Evolutionary conservation across 2,113 vertebrate species (phyloP).

Genomic region (Scopus umbretta): DNA sequence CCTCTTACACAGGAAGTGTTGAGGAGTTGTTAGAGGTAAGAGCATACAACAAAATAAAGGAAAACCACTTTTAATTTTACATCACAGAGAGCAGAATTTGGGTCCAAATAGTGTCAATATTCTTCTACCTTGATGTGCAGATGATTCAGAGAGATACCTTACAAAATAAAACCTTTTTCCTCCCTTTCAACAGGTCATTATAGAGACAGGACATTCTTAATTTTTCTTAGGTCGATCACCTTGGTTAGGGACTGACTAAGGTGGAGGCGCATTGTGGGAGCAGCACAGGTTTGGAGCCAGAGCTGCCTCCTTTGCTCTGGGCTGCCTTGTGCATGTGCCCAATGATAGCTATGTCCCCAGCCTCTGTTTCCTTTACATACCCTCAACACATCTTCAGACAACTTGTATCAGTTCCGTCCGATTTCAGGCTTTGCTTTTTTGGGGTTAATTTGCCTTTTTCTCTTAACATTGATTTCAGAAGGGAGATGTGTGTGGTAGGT

Average conservation of each 20-base stretch:
- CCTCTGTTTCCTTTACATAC: not conserved
- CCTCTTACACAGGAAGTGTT: not conserved
- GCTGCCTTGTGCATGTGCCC: not conserved
- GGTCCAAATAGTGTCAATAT: not conserved
- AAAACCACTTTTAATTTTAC: not conserved
- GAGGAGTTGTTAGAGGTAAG: not conserved
- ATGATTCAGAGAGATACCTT: not conserved
- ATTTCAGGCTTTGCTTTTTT: not conserved
- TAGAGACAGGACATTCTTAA: not conserved
- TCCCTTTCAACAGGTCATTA: not conserved
- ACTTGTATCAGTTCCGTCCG: not conserved
- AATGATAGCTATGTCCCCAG: fast-evolving
- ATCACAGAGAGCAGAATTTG: not conserved
- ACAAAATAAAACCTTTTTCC: not conserved
- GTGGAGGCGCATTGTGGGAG: not conserved
- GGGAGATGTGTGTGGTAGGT: fast-evolving
- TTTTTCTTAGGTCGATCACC: not conserved
- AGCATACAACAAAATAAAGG: not conserved
- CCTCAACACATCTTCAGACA: not conserved
- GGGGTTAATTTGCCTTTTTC: not conserved
- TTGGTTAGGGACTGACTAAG: not conserved
- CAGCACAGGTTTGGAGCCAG: not conserved
- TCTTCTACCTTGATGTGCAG: not conserved
- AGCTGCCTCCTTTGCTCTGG: not conserved
- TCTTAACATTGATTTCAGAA: not conserved